phyloP scores from a whole-genome alignment of 2,888 invertebrate genomes.

The Panopea generosa region DNA sequence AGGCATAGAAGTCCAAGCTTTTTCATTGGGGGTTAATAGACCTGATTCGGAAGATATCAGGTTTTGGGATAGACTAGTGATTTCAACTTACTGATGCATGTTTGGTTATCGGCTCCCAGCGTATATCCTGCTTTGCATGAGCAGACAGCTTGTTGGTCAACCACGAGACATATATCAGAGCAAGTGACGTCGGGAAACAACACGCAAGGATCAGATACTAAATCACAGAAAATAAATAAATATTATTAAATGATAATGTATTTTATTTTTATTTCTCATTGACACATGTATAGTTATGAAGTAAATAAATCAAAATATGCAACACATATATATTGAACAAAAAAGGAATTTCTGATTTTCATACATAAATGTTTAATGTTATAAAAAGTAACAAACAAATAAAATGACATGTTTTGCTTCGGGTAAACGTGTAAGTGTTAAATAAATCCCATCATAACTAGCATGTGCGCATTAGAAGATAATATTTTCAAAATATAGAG shows the following conservation, averaged over 20 bases:
- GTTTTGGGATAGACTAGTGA: too few relatives aligned
- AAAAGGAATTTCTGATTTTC: too few relatives aligned
- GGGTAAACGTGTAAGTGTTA: too few relatives aligned
- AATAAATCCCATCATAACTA: too few relatives aligned
- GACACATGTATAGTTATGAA: background rate
- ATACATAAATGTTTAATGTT: background rate
- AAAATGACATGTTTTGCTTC: background rate
- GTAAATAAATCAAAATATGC: too few relatives aligned
- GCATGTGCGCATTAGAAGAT: too few relatives aligned
- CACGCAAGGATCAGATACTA: conserved; percentile 48
- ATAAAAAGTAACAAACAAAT: too few relatives aligned
- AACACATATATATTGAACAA: background rate
- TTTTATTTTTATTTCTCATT: background rate
- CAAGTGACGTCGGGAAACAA: conserved; percentile 40
- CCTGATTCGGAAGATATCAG: too few relatives aligned
- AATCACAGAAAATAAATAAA: conserved; percentile 4
- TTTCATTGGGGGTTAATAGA: too few relatives aligned
- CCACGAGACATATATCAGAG: conserved; percentile 51
- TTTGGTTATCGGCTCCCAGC: conserved; percentile 60
- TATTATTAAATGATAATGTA: background rate
- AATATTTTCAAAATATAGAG: too few relatives aligned
- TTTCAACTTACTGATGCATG: conserved; percentile 62
- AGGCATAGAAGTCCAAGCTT: too few relatives aligned
- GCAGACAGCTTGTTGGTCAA: conserved; percentile 86
- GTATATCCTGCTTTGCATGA: conserved; percentile 87